Conservation (phyloP, 2,113 vertebrate genomes). For the Pygoscelis antarcticus region DNA sequence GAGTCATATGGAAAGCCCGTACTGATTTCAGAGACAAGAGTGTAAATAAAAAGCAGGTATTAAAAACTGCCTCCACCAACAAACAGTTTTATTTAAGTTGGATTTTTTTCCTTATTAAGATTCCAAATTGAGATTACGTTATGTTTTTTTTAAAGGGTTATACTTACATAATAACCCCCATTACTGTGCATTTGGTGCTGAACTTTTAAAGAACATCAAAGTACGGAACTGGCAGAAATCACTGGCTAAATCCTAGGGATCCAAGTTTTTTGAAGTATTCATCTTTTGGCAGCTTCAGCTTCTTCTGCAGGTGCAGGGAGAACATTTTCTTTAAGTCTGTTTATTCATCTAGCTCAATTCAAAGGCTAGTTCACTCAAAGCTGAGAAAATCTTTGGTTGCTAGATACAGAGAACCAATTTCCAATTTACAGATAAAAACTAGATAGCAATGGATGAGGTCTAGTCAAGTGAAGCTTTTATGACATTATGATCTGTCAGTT, state of each 20-base stretch:
- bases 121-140: neutral
- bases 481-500: neutral
- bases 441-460: neutral
- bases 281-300: slow-evolving; percentile 56
- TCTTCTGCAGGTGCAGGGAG: slow-evolving; percentile 58
- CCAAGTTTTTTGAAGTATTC: slow-evolving; percentile 35
- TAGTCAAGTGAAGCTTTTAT: neutral
- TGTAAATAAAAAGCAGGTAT: neutral
- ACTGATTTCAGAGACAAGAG: neutral
- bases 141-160: neutral
- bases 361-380: slow-evolving; percentile 41
- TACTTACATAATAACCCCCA: neutral
- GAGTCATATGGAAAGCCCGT: neutral
- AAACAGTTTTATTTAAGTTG: neutral
- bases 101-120: slow-evolving; percentile 21
- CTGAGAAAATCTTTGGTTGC: slow-evolving; percentile 28
- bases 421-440: neutral
- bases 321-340: slow-evolving; percentile 11
- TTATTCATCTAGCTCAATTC: slow-evolving; percentile 47
- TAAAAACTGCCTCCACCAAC: neutral
- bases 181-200: neutral
- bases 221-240: slow-evolving; percentile 19
- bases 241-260: neutral
- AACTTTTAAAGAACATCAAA: slow-evolving; percentile 50
- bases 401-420: slow-evolving; percentile 42